Base-by-base conservation (phyloP, 1,140 invertebrate species). In the Ceratina japonica region DNA sequence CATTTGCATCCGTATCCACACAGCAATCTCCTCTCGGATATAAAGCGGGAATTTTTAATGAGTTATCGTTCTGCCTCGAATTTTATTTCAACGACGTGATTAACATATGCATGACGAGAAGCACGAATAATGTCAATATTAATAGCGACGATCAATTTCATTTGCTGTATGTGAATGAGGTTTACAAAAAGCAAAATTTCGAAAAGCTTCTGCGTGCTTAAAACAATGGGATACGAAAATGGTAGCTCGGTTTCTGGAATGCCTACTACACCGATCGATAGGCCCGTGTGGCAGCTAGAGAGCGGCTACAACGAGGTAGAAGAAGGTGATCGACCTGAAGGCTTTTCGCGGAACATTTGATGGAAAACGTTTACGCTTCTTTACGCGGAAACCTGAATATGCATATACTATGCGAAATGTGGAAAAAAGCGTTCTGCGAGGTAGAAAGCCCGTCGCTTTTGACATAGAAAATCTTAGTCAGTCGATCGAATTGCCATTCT, bases 311-410 rank as follows among this genome's bases (percentile, higher is more conserved):
- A 61, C 63, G 58, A 61, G 81, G 62, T 51, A 84, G 79, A 84
- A 84, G 80, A 78, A 80, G 83, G 82, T 80, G 83, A 84, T 84
- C 82, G 83, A 84, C 83, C 83, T 66, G 82, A 77, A 31, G 68
- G 37, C 37, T 61, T 84, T 84, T 83, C 83, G 83, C 49, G 52
- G 72, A 76, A 83, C 73, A 69, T 80, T 83, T 66, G 27, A 71
- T 52, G 49, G 37, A 66, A 66, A 58, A 52, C 58, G 62, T 76
- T 83, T 56, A 22, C 44, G 22, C 22, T 49, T 44, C 51, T 44
- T 44, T 44, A 44, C 37, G 68, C 24, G 3, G 69, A 75, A 51
- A 75, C 20, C 52, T 13, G 31, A 49, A 16, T 63, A 27, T 52
- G 24, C 15, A 10, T 49, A 44, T 18, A 0, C 2, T 8, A 1